Evolutionary conservation across 2,888 invertebrate species (phyloP).

Genomic region (Drosophila pseudotalamancana): DNA sequence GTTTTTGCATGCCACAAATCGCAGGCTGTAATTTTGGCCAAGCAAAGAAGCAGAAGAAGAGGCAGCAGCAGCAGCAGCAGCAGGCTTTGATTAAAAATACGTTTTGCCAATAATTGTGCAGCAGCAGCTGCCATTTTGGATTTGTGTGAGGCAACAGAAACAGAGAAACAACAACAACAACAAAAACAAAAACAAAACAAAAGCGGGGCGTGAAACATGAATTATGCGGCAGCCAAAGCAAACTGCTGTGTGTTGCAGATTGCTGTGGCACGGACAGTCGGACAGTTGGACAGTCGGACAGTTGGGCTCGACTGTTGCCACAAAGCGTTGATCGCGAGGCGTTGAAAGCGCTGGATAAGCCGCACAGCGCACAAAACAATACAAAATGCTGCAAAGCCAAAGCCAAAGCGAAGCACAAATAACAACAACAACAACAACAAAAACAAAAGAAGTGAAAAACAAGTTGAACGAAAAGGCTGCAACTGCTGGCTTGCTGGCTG

Average conservation of each 20-base stretch:
- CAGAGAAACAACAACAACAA: too few species aligned
- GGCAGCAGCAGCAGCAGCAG: too few species aligned
- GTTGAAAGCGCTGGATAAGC: slow-evolving; percentile 77
- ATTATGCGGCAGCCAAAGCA: slow-evolving; percentile 58
- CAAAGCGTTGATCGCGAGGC: slow-evolving; percentile 66
- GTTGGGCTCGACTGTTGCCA: slow-evolving; percentile 23
- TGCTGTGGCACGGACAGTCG: slow-evolving; percentile 12
- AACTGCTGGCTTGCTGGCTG: slow-evolving; percentile 15
- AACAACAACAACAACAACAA: slow-evolving; percentile 5
- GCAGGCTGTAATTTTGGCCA: slow-evolving; percentile 54
- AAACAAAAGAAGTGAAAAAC: slow-evolving; percentile 14
- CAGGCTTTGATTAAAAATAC: slow-evolving; percentile 67
- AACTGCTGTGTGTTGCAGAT: not conserved
- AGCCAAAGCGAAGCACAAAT: slow-evolving; percentile 39
- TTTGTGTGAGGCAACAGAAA: slow-evolving; percentile 37
- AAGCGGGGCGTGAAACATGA: slow-evolving; percentile 72
- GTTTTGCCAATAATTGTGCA: slow-evolving; percentile 50
- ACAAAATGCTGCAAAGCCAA: slow-evolving; percentile 63
- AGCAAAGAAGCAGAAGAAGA: slow-evolving; percentile 43
- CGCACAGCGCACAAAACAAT: slow-evolving; percentile 70
- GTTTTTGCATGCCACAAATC: slow-evolving; percentile 55
- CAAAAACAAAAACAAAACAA: slow-evolving; percentile 12
- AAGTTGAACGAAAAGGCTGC: slow-evolving; percentile 48
- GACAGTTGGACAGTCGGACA: too few species aligned
- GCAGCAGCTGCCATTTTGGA: slow-evolving; percentile 67